Evolutionary conservation across 2,113 vertebrate species (phyloP), one percentile per base, ranked within the genome.

Genomic region (Malurus alboscapulatus): DNA sequence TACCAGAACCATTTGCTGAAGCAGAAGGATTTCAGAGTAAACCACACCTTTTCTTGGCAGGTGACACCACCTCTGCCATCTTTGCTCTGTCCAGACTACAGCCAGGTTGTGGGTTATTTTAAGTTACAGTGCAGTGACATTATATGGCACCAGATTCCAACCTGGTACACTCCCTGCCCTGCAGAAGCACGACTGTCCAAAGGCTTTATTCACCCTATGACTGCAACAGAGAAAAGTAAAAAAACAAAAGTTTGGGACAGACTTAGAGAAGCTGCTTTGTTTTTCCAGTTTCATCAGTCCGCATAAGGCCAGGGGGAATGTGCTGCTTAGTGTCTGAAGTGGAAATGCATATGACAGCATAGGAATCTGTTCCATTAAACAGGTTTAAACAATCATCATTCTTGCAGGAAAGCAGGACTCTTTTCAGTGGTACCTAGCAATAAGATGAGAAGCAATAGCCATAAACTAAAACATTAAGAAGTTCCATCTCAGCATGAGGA

Each of bases 261-360:
- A 45, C 47, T 84, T 77, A 19, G 67, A 79, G 78, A 69, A 32
- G 50, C 26, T 18, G 44, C n/a, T 84, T 79, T n/a, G 19, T 25
- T 57, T 82, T 59, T 27, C 53, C 27, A 3, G 17, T 59, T 25
- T 9, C 54, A 38, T 12, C 42, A 11, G 0, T 19, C 12, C 18
- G 34, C 20, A 2, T 8, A 21, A 38, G 59, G 53, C 36, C 50
- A 34, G 11, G 12, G 10, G 4, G 19, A 36, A 48, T 27, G 34
- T 17, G 44, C 54, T 69, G 71, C 74, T 29, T 4, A 26, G 30
- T 3, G 9, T 15, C 66, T 21, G 15, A 10, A 27, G 27, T 34
- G 3, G 9, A 32, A 58, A 18, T 1, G 1, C 5, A 1, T 1
- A 3, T 0, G 3, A 40, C 24, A 30, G 1, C 0, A 2, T 1